Evolutionary conservation across 2,797 vertebrate genomes (phyloP), one percentile per base, ranked within the genome.

Genomic region (Selene dorsalis): DNA sequence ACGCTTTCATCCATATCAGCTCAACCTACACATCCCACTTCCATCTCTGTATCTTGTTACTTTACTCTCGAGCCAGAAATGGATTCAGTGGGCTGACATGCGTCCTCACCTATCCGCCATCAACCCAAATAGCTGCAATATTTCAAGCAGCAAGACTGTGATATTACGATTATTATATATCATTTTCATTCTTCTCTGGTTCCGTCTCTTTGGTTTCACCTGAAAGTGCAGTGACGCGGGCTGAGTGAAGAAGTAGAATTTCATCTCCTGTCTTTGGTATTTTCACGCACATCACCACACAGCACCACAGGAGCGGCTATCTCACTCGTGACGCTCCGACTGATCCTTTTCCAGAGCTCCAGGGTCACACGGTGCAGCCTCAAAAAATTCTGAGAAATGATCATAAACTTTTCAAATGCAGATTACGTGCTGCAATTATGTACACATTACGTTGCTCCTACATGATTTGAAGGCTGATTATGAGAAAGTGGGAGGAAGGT

Each of bases 91-190:
- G 76, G 69, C 82, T 87, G 76, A 88, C 87, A 83, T 87, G 77
- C 68, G 60, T 81, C 63, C 70, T 60, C 30, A 32, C 75, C 83
- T 59, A 52, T 84, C 79, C 64, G 61, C 75, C 60, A 84, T 89
- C 85, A 63, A 16, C 61, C 79, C 77, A 68, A 77, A 86, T 79
- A 69, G 73, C 78, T 71, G 60, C 75, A 69, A 83, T 88, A 85
- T 89, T 89, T 87, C 83, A 86, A 85, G 72, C 70, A 60, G 80
- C 60, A 70, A 78, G 60, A 61, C 66, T 77, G 53, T 65, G 71
- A 83, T 86, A 87, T 89, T 87, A 80, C 71, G 64, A 86, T 91
- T 84, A 90, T 90, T 84, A 84, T 69, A 64, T 83, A 60, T 81
- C 39, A 86, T 87, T 90, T 85, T 75, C 75, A 81, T 85, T 85